phyloP scores from a whole-genome alignment of 2,113 vertebrate species.

The Phalacrocorax pelagicus region DNA sequence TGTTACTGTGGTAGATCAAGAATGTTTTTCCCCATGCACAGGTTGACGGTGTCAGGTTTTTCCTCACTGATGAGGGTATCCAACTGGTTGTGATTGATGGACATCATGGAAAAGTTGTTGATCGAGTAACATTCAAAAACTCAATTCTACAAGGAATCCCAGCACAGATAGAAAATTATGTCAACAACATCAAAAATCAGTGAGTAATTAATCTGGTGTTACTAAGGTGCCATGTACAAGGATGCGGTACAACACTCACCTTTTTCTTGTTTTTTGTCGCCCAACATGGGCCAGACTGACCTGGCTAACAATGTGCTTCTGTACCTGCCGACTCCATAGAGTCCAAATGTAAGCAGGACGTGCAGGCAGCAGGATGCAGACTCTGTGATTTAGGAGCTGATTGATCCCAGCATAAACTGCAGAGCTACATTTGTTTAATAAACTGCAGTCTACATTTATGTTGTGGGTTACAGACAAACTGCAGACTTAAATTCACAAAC shows the following conservation, averaged over 20 bases:
- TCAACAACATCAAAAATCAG: slow-evolving; percentile 83
- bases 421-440: neutral
- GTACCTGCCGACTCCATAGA: neutral
- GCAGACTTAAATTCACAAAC: neutral
- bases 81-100: slow-evolving; percentile 88
- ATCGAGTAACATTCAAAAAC: slow-evolving; percentile 80
- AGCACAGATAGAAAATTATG: slow-evolving; percentile 85
- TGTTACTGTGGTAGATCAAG: neutral
- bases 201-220: slow-evolving; percentile 67
- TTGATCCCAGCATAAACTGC: neutral
- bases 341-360: neutral
- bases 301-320: neutral
- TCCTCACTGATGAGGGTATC: slow-evolving; percentile 86
- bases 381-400: neutral
- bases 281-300: neutral
- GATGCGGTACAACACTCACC: neutral
- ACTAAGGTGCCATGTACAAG: neutral
- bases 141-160: slow-evolving; percentile 88
- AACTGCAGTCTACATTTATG: neutral
- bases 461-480: neutral
- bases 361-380: neutral
- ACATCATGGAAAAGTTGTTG: slow-evolving; percentile 80
- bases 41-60: slow-evolving; percentile 85
- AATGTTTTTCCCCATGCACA: slow-evolving; percentile 33
- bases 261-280: neutral